Base-by-base conservation (phyloP, 2,113 vertebrate species). In the Aptenodytes patagonicus region DNA sequence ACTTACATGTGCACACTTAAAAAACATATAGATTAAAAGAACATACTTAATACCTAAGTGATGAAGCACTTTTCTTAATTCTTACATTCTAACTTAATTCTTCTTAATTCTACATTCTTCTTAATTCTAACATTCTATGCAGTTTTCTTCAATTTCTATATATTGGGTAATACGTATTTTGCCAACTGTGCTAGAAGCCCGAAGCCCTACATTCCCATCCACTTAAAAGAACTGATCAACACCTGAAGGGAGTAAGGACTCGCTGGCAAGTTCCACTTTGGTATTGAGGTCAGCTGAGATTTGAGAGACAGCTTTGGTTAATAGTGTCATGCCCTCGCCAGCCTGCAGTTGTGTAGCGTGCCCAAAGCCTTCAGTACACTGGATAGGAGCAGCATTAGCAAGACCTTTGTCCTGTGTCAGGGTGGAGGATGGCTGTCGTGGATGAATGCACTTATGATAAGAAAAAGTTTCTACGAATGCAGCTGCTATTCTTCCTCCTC, bases 301-400 rank as follows among this genome's bases (percentile, higher is more conserved):
- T 96, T 96, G 72, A 95, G 69, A 88, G 73, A 87, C 87, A 91
- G 55, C 89, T 68, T 36, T 94, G 92, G 95, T 79, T 90, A 92
- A 96, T 34, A 91, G 94, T 54, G 95, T 68, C 84, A 13, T n/a
- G 90, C 64, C 78, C 92, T 95, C 93, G 86, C 90, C 94, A 96
- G 19, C 54, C 66, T 46, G 79, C 36, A 40, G 52, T 68, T 86
- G 26, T 32, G 77, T 73, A 93, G 34, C 1, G 0, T 78, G 69
- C 64, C 83, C 94, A 91, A 71, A 94, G 69, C 72, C 68, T 58
- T 81, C 83, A 70, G 49, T 36, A 11, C 47, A 26, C 46, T 42
- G 70, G 58, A 10, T 11, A 71, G 86, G 85, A 89, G 49, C 38
- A 82, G 66, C 66, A 24, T 54, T 75, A 91, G 79, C 77, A 11